A percentile compares a stretch with the other conserved stretches of the same genome.
Conservation (phyloP, 2,888 invertebrate species). For the Orthosia gothica region DNA sequence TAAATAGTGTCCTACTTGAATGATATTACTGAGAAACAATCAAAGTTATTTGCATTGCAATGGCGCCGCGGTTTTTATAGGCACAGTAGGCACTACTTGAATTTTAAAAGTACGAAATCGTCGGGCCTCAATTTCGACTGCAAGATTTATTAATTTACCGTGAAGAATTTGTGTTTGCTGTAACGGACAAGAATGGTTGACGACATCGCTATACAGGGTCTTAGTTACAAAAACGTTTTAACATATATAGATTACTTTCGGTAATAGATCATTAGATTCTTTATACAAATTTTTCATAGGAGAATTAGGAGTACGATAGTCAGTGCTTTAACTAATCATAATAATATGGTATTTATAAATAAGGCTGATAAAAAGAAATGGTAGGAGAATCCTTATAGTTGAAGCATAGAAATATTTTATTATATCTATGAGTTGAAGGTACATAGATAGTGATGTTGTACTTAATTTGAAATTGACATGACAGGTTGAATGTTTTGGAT, state of each 20-base stretch:
- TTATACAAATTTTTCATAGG: too few species aligned
- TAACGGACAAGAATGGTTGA: not conserved
- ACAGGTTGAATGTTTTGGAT: not conserved
- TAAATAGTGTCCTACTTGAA: conserved; percentile 54
- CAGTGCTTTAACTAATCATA: too few species aligned
- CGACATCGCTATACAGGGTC: not conserved
- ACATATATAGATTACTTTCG: too few species aligned
- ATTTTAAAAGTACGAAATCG: conserved; percentile 60
- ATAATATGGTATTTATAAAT: too few species aligned
- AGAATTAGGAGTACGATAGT: too few species aligned
- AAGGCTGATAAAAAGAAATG: not conserved
- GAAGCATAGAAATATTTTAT: not conserved
- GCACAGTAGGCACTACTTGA: conserved; percentile 43
- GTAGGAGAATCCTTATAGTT: not conserved
- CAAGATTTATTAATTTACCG: conserved; percentile 50
- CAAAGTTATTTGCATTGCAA: conserved; percentile 66
- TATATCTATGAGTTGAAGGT: too few species aligned
- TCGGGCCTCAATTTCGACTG: conserved; percentile 16
- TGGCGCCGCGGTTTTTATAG: conserved; percentile 57
- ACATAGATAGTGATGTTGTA: not conserved
- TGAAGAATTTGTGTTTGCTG: conserved; percentile 11
- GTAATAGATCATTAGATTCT: too few species aligned
- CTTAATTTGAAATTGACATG: not conserved
- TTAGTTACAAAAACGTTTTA: too few species aligned
- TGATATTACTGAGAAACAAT: conserved; percentile 62